phyloP scores from a whole-genome alignment of 2,113 vertebrate species.

The Poeciliopsis retropinna region DNA sequence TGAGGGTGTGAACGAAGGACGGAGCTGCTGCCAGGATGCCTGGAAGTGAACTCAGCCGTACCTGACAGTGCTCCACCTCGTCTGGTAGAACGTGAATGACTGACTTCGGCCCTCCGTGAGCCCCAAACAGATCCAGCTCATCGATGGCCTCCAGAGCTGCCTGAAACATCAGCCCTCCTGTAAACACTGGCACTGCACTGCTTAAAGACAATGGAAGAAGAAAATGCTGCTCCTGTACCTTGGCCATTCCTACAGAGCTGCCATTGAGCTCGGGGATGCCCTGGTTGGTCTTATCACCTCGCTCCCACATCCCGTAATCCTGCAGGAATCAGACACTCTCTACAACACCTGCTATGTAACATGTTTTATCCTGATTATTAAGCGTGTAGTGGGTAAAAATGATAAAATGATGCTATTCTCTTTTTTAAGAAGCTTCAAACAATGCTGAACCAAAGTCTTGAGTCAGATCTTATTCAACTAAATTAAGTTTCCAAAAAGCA shows the following conservation, averaged over 20 bases:
- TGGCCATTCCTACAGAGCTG: conserved; percentile 98
- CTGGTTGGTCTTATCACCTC: conserved; percentile 98
- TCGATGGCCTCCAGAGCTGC: conserved; percentile 98
- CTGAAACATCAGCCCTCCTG: conserved; percentile 65
- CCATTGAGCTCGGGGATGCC: conserved; percentile 96
- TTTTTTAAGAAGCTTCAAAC: too few relatives aligned
- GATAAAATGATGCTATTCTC: too few relatives aligned
- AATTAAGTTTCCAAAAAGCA: too few relatives aligned
- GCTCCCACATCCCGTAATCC: conserved; percentile 99
- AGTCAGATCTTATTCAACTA: too few relatives aligned
- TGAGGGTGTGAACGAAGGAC: conserved; percentile 19
- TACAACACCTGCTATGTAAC: background rate
- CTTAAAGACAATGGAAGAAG: background rate
- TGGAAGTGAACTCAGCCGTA: conserved; percentile 54
- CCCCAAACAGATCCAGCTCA: conserved; percentile 97
- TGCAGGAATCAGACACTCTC: conserved; percentile 55
- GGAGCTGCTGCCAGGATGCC: background rate
- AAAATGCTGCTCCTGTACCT: conserved; percentile 77
- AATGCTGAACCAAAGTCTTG: too few relatives aligned
- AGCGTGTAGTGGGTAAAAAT: too few relatives aligned
- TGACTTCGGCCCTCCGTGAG: conserved; percentile 92
- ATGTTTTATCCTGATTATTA: too few relatives aligned
- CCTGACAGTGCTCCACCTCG: conserved; percentile 98
- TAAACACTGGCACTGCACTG: background rate
- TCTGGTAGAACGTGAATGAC: conserved; percentile 97